Evolutionary conservation across 2,113 vertebrate species (phyloP).

Genomic region (Ciconia stormi): DNA sequence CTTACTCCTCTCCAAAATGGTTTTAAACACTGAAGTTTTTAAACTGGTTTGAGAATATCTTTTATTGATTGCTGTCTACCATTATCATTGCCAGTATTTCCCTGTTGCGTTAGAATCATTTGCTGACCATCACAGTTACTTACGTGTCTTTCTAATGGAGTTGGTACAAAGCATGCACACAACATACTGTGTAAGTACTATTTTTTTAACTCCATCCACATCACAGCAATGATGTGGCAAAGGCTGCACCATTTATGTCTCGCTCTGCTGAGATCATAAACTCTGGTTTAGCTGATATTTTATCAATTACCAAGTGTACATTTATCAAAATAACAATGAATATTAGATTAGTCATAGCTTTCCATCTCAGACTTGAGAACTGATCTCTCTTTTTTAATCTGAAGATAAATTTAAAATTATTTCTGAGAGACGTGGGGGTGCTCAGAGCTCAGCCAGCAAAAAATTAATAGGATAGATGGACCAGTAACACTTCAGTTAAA

Average conservation of each 20-base stretch:
- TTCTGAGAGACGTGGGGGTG: background rate
- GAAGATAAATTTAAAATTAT: conserved; percentile 14
- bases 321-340: conserved; percentile 52
- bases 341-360: conserved; percentile 25
- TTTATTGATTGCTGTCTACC: background rate
- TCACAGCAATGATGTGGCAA: background rate
- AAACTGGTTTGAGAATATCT: background rate
- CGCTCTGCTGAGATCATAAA: background rate
- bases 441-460: conserved; percentile 7
- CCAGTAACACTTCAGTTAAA: background rate
- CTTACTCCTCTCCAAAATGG: background rate
- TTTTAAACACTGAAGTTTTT: background rate
- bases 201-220: background rate
- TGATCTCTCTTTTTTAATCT: conserved; percentile 7
- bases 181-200: background rate
- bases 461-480: background rate
- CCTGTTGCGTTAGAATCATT: background rate
- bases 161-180: background rate
- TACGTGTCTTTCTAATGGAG: background rate
- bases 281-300: background rate
- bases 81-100: background rate
- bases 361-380: background rate
- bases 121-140: background rate
- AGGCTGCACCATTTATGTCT: background rate
- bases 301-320: conserved; percentile 20